Evolutionary conservation across 2,797 vertebrate genomes (phyloP), one percentile per base, ranked within the genome.

Genomic region (Lerista edwardsae): DNA sequence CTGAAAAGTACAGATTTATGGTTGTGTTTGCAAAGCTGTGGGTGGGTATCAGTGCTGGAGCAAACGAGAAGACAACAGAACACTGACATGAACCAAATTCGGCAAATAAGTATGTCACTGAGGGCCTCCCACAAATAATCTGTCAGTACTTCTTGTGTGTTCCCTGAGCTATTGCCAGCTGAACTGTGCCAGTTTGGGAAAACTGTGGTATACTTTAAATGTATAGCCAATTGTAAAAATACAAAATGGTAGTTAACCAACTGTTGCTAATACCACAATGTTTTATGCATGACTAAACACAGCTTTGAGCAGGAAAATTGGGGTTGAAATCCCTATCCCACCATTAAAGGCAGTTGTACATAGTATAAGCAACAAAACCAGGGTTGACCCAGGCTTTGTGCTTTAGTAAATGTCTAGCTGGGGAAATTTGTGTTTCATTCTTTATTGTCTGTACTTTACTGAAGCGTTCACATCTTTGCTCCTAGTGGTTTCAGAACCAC

Each of bases 51-150:
- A 44, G n/a, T 25, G 36, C 75, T 71, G 68, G 0, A 2, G 11
- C 59, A 34, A 39, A 34, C 5, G 3, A 64, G 75, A 55, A 78
- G 83, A 34, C 23, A 39, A 6, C 15, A 57, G 83, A 62, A 84
- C 14, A 11, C 57, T 36, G 75, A 79, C 57, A 79, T 23, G 75
- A 71, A 72, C 67, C 57, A 47, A 64, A 62, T 7, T 57, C 11
- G 25, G 41, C 55, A 29, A 51, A 39, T 14, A 31, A 17, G 83
- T 31, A n/a, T 47, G 55, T 29, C 31, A 21, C 27, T 62, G 41
- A 14, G 41, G 41, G 55, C 67, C 75, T 72, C 75, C 83, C 75
- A 64, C 67, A 27, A 12, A 51, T n/a, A 73, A 84, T 79, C 75
- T 79, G 83, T 31, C 31, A 72, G 57, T 14, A 15, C 55, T 51